These are phyloP conservation scores for Girardinus metallicus DNA, from an alignment of 2,797 vertebrate genomes.

Conservation along the genomic window DNA sequence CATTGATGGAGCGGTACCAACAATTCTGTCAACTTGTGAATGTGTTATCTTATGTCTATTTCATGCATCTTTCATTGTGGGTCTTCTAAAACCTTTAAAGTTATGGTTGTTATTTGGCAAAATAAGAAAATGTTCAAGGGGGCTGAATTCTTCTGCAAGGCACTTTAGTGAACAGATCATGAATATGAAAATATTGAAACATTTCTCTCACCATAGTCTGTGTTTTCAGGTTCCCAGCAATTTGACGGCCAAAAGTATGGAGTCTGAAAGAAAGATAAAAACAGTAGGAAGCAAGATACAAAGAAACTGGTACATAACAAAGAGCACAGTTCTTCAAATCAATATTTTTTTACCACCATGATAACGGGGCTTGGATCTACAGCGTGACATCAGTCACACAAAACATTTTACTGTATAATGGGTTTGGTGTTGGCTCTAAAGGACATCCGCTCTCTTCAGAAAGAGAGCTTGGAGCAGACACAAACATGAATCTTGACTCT, in stretches of 20 bases:
- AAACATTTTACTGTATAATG: conserved; percentile 59
- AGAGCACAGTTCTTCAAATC: conserved; percentile 26
- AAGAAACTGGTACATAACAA: conserved; percentile 11
- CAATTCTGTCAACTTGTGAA: too few species aligned
- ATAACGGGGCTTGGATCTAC: conserved; percentile 22
- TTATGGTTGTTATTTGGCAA: background rate
- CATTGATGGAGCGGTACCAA: too few species aligned
- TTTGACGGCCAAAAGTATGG: conserved; percentile 97
- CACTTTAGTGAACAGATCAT: conserved; percentile 3
- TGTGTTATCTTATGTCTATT: background rate
- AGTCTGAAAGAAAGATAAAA: conserved; percentile 78
- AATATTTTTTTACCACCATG: conserved; percentile 29
- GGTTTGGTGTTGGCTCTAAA: conserved; percentile 43
- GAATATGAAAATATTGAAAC: background rate
- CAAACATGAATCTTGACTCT: conserved; percentile 41
- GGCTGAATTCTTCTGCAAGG: background rate
- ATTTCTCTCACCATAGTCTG: conserved; percentile 89
- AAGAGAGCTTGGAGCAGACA: conserved; percentile 31
- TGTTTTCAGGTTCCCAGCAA: conserved; percentile 97
- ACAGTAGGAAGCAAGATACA: conserved; percentile 35
- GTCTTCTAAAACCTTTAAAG: background rate
- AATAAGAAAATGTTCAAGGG: background rate
- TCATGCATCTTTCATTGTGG: too few species aligned
- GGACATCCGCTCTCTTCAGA: conserved; percentile 55
- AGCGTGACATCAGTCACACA: conserved; percentile 49